Percentiles rank a stretch among this genome's conserved stretches.
Evolutionary conservation across 30 jellyfish, hydroid and myxozoan species (phyloP).

Genomic region (Pseudorhiza aurosa): DNA sequence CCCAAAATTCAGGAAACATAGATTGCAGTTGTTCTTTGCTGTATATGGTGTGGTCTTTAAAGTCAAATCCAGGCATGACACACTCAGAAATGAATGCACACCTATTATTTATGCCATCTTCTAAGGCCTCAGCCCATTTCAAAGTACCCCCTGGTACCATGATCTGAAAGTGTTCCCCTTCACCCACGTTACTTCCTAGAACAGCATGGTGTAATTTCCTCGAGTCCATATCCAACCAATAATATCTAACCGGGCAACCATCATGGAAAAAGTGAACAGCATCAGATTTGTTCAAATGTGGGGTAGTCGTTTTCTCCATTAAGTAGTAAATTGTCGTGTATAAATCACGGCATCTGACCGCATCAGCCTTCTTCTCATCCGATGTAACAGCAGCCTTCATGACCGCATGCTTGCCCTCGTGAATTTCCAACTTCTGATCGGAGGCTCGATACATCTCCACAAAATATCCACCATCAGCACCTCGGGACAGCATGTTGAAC

Average conservation of each 20-base stretch:
- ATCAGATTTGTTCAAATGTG: conserved; percentile 31
- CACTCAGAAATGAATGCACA: conserved; percentile 39
- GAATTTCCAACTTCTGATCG: not conserved
- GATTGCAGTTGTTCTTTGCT: conserved; percentile 31
- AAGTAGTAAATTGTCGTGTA: conserved; percentile 51
- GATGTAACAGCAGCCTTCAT: not conserved
- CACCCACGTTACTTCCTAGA: conserved; percentile 3
- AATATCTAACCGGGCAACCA: conserved; percentile 47
- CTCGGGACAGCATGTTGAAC: conserved; percentile 26
- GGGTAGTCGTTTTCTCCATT: conserved; percentile 24
- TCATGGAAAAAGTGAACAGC: conserved; percentile 32
- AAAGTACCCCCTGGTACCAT: conserved; percentile 33
- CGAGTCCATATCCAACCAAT: conserved; percentile 35
- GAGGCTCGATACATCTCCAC: conserved; percentile 23
- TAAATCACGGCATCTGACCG: conserved; percentile 11
- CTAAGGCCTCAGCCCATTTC: conserved; percentile 49
- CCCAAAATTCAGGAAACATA: conserved; percentile 52
- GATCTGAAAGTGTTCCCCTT: conserved; percentile 35
- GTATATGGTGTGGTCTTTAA: conserved; percentile 24
- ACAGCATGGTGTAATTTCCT: conserved; percentile 18
- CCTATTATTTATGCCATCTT: conserved; percentile 29
- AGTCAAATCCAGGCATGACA: conserved; percentile 38
- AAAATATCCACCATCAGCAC: conserved; percentile 64
- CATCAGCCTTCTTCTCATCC: not conserved
- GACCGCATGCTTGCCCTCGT: not conserved